Percentiles rank a stretch among this genome's conserved stretches.
phyloP scores from a whole-genome alignment of 30 jellyfish, hydroid and myxozoan genomes.

The Aurelia sp. region DNA sequence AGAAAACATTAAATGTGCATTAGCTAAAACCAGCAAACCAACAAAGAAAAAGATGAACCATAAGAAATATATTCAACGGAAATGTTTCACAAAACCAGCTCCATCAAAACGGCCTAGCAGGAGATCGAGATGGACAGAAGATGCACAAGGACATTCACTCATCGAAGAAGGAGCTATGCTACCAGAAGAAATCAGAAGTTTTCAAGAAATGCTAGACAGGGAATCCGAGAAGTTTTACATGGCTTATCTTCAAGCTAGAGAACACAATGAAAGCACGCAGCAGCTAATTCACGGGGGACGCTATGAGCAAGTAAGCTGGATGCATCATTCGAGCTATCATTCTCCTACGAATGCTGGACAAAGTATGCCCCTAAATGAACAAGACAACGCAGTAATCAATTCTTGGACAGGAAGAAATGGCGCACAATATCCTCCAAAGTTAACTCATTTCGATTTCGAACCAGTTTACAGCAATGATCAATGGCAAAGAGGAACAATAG shows the following conservation, averaged over 20 bases:
- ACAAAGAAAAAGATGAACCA: slow-evolving; percentile 39
- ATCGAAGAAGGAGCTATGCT: slow-evolving; percentile 4
- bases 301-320: background rate
- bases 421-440: slow-evolving; percentile 45
- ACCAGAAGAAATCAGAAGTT: slow-evolving; percentile 12
- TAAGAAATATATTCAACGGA: slow-evolving; percentile 37
- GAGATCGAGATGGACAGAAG: background rate
- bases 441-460: slow-evolving; percentile 32
- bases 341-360: too few relatives aligned
- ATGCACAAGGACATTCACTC: background rate
- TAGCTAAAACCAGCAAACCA: slow-evolving; percentile 36
- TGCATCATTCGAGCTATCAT: too few relatives aligned
- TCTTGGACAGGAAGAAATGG: background rate
- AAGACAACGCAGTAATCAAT: background rate
- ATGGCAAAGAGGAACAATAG: slow-evolving; percentile 10
- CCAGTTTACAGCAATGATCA: slow-evolving; percentile 21
- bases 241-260: slow-evolving; percentile 27
- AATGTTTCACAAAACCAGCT: slow-evolving; percentile 39
- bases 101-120: background rate
- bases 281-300: background rate
- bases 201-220: slow-evolving; percentile 39
- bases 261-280: background rate
- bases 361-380: too few relatives aligned
- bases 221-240: slow-evolving; percentile 27
- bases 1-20: slow-evolving; percentile 44